Conservation (phyloP, 2,797 vertebrate species). For the Natrix natrix region DNA sequence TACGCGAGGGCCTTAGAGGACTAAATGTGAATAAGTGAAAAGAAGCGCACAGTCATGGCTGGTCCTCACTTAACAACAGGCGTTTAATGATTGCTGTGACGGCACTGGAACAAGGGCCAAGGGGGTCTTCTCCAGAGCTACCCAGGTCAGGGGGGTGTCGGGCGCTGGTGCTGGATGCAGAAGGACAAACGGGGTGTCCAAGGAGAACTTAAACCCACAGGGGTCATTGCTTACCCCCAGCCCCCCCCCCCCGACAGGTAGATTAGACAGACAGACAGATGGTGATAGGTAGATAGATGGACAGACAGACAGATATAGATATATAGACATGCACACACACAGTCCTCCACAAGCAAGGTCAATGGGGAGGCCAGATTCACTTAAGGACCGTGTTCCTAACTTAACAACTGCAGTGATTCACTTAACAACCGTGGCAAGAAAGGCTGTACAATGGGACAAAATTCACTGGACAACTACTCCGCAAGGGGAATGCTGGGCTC, state of each 20-base stretch:
- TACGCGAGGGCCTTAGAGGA: background rate
- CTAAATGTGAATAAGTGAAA: background rate
- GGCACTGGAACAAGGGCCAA: background rate
- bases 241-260: background rate
- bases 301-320: no score
- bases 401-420: background rate
- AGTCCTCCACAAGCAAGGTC: no score
- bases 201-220: background rate
- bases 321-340: no score
- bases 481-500: no score
- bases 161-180: background rate
- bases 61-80: background rate
- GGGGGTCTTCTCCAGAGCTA: no score
- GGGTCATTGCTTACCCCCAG: background rate
- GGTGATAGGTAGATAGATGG: no score
- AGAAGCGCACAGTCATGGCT: background rate
- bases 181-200: fast-evolving
- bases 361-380: background rate
- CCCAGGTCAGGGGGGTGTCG: no score
- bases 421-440: background rate
- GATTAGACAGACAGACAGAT: no score
- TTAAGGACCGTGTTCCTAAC: background rate
- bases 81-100: background rate
- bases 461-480: no score
- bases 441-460: background rate